phyloP scores from a whole-genome alignment of 1,140 invertebrate genomes.

The Thalassaphorura encarpata region DNA sequence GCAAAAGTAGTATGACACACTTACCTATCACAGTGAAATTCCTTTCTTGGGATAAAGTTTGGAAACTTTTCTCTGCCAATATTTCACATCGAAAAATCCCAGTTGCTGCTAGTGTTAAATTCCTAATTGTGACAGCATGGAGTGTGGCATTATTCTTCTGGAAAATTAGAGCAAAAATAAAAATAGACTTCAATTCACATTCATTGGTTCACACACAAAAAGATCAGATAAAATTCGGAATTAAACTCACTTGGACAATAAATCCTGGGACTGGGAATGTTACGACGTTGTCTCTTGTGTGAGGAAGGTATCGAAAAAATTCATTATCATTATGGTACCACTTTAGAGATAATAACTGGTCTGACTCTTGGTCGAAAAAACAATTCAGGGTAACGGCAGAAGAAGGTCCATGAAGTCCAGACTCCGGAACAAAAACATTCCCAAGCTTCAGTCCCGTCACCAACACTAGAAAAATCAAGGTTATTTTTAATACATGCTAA shows the following conservation, averaged over 20 bases:
- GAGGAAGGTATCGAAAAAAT: neutral
- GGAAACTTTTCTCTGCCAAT: constrained; percentile 50
- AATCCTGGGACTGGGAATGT: constrained; percentile 2
- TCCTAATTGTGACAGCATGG: constrained; percentile 48
- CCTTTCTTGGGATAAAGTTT: neutral
- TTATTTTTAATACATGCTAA: too few species aligned
- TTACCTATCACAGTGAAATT: neutral
- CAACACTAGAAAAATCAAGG: neutral
- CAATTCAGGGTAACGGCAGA: neutral
- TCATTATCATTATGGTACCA: constrained; percentile 8
- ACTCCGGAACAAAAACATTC: constrained; percentile 7
- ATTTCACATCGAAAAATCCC: constrained; percentile 64
- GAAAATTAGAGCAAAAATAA: neutral
- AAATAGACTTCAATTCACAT: neutral
- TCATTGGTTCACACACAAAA: neutral
- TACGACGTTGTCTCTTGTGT: neutral
- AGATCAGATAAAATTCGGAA: neutral
- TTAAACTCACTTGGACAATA: neutral
- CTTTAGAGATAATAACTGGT: constrained; percentile 15
- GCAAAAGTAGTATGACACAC: neutral
- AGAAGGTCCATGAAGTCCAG: neutral
- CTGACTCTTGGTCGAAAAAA: constrained; percentile 11
- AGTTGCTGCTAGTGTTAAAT: constrained; percentile 53
- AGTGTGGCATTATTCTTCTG: neutral
- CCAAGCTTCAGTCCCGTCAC: constrained; percentile 13